phyloP scores from a whole-genome alignment of 2,888 invertebrate genomes.

The Ophonus ardosiacus region DNA sequence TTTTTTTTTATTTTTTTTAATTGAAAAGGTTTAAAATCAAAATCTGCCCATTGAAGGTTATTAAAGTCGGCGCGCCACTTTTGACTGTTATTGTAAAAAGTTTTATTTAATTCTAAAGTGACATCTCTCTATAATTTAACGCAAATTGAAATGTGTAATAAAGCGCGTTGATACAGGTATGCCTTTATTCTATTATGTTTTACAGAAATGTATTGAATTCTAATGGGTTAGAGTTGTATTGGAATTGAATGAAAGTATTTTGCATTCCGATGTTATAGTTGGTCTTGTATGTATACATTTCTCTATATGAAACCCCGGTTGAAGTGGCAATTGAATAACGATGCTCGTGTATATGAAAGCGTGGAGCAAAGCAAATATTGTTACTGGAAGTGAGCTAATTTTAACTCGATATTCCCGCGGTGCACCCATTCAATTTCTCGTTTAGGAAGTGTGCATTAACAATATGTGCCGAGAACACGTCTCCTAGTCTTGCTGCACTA shows the following conservation, averaged over 20 bases:
- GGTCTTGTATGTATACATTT: background rate
- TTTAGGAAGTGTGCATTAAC: conserved; percentile 35
- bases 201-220: background rate
- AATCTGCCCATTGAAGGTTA: no score
- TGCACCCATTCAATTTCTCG: conserved; percentile 39
- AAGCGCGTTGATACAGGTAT: no score
- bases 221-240: background rate
- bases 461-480: background rate
- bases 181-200: no score
- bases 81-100: no score
- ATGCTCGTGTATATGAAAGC: conserved; percentile 16
- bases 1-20: no score
- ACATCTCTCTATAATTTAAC: no score
- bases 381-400: conserved; percentile 40
- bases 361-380: conserved; percentile 31
- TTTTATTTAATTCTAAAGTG: no score
- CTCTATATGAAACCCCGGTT: background rate
- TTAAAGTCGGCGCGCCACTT: no score
- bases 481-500: background rate
- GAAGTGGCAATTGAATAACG: conserved; percentile 29
- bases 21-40: no score
- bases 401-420: conserved; percentile 33
- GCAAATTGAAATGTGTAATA: no score
- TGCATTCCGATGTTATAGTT: background rate
- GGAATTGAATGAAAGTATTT: background rate